Conservation (phyloP, 1,140 invertebrate species). For the Drosophila navojoa region DNA sequence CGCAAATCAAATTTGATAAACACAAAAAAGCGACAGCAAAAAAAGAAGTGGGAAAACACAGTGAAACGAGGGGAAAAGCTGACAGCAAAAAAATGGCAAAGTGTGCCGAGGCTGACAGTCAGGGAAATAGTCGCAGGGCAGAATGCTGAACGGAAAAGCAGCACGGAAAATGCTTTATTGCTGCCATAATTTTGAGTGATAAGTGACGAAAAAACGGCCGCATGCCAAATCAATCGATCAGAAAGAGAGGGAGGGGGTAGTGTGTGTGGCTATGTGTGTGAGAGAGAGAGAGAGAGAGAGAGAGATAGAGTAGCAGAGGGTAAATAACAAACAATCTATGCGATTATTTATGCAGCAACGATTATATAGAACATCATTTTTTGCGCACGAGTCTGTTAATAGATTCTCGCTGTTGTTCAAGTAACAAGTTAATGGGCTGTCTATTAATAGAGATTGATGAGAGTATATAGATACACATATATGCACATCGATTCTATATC, state of each 20-base stretch:
- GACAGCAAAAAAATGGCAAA: conserved; percentile 80
- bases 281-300: background rate
- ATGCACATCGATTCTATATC: no score
- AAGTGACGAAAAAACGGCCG: conserved; percentile 77
- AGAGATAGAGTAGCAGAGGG: conserved; percentile 26
- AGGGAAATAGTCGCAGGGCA: conserved; percentile 34
- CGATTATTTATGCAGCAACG: conserved; percentile 71
- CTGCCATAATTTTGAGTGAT: conserved; percentile 82
- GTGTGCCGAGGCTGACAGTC: conserved; percentile 71
- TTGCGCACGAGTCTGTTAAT: conserved; percentile 54
- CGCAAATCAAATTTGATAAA: conserved; percentile 82
- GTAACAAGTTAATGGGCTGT: conserved; percentile 73
- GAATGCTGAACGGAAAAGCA: conserved; percentile 44
- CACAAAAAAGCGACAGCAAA: conserved; percentile 54
- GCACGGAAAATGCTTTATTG: conserved; percentile 80
- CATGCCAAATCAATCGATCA: conserved; percentile 72
- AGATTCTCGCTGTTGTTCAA: conserved; percentile 55
- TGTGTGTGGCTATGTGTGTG: background rate
- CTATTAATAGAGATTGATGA: conserved; percentile 78
- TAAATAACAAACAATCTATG: conserved; percentile 35
- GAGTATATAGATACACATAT: background rate
- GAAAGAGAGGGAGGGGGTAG: background rate
- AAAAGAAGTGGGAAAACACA: conserved; percentile 36
- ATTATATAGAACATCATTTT: conserved; percentile 63
- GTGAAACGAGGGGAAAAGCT: conserved; percentile 66